A percentile compares a stretch with the other conserved stretches of the same genome.
Conservation (phyloP, 1,140 invertebrate genomes). For the Bombus cullumanus region DNA sequence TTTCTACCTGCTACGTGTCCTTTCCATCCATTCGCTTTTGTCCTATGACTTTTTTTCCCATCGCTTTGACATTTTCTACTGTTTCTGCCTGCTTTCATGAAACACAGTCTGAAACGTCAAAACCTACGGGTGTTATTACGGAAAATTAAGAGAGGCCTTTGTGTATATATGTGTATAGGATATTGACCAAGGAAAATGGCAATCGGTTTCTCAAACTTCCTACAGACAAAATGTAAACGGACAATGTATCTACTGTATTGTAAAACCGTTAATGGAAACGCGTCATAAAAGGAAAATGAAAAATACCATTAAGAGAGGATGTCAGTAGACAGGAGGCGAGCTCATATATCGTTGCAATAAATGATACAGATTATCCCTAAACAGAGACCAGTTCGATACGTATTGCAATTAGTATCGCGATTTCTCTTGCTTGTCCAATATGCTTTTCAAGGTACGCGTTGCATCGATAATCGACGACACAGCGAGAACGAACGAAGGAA, state of each 20-base stretch:
- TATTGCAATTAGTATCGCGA: no score
- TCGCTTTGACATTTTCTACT: accelerated
- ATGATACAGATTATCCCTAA: no score
- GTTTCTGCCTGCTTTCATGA: accelerated
- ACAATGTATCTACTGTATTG: accelerated
- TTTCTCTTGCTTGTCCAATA: accelerated
- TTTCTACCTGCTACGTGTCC: not conserved
- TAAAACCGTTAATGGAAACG: accelerated
- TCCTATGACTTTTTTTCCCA: accelerated
- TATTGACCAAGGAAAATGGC: accelerated
- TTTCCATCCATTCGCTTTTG: not conserved
- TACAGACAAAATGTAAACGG: accelerated
- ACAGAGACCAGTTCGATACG: accelerated
- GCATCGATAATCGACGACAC: no score
- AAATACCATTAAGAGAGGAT: no score
- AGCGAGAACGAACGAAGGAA: no score
- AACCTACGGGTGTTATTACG: accelerated
- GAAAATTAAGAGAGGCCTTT: no score
- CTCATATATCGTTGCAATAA: accelerated
- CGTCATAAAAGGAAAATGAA: accelerated
- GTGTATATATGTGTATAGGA: no score
- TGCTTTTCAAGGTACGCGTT: no score
- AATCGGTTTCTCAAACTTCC: accelerated
- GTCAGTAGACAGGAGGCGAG: no score
- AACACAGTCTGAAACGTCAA: no score